Base-by-base conservation (phyloP, 2,888 invertebrate species). In the Oasisia sp. region DNA sequence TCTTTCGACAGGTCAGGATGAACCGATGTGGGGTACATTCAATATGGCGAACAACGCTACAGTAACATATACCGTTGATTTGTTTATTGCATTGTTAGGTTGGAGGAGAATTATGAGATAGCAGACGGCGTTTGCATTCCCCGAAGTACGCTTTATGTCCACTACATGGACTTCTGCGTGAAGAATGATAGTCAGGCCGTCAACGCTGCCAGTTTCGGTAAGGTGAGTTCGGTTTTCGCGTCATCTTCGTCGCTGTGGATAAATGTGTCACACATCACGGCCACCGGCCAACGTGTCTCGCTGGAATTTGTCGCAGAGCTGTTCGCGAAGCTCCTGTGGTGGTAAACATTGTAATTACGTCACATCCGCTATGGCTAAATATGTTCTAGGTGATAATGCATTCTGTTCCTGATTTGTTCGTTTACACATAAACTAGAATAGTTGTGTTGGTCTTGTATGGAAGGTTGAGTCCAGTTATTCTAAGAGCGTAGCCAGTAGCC, bases 41-140 rank as follows among this genome's bases (percentile, higher is more conserved):
- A 14, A 14, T 50, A 50, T 50, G 9, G 50, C 50, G 50, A 50
- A 50, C 50, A 9, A 50, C 9, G 50, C 50, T 14, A 50, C 50
- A 50, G 5, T 50, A 50, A 9, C 50, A 50, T 12, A 50, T 8
- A 50, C 50, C 2, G 14, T 50, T 50, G 50, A 14, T 50, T 12
- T 50, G 50, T 74, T 19, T 74, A n/a, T 74, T 74, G 74, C 27
- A 7, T 74, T 19, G 74, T 1, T 92, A 96, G 96, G 97, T 94
- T 97, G 92, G 96, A 97, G 92, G 97, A 97, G 93, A 97, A 97
- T 94, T 97, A 97, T 94, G 97, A 97, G 94, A 95, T 96, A 92
- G 97, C 97, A 0, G 97, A 97, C 92, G 97, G 97, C 3, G 97
- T 97, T 14, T 97, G 97, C 94, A 97, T 97, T 44, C 97, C 97